Evolutionary conservation across 53 echinoderm and acorn worm genomes (phyloP).

Genomic region (Actinopyga echinites): DNA sequence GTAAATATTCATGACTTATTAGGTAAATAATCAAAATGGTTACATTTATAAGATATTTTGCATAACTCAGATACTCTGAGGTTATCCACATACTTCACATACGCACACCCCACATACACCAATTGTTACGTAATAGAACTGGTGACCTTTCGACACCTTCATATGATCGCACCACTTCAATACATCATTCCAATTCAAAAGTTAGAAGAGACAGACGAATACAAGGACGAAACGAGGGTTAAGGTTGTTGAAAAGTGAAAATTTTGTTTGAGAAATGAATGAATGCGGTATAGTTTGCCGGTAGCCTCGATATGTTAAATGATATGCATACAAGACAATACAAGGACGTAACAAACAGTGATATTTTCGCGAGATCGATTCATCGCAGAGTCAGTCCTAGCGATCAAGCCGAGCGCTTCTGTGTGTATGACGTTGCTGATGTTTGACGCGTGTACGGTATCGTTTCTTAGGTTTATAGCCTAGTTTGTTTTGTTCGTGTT

Average conservation of each 20-base stretch:
- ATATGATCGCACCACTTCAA: neutral
- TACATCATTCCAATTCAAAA: no score
- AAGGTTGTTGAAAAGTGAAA: neutral
- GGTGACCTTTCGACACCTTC: neutral
- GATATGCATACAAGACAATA: neutral
- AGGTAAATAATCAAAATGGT: no score
- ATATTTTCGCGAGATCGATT: slow-evolving; percentile 3
- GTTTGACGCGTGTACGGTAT: neutral
- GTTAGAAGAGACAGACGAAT: neutral
- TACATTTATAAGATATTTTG: no score
- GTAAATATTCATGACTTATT: no score
- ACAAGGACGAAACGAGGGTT: neutral
- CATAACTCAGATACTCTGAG: no score
- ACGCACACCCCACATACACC: no score
- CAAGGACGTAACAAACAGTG: slow-evolving; percentile 29
- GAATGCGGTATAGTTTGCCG: slow-evolving; percentile 5
- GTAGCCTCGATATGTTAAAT: slow-evolving; percentile 11
- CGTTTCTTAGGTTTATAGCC: neutral
- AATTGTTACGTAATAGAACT: neutral
- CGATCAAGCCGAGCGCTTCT: neutral
- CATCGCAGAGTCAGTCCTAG: neutral
- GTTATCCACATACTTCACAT: no score
- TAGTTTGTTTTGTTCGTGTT: neutral
- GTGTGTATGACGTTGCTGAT: neutral
- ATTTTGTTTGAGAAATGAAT: neutral